Percentiles rank a stretch among this genome's conserved stretches.
Evolutionary conservation across 2,113 vertebrate genomes (phyloP).

Genomic region (Microtus pennsylvanicus): DNA sequence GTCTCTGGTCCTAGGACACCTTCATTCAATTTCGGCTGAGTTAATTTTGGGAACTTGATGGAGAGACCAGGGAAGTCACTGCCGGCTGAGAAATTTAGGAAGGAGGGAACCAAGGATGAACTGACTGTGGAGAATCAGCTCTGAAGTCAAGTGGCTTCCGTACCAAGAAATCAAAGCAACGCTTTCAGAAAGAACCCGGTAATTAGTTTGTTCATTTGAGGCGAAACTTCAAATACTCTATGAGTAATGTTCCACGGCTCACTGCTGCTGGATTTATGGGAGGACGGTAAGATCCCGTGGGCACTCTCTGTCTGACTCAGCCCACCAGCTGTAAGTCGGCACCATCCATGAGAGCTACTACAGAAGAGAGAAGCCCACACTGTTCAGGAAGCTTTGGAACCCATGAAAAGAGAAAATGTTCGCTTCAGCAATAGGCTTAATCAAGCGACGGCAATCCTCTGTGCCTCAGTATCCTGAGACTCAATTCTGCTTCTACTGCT

Average conservation of each 20-base stretch:
- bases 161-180: constrained; percentile 65
- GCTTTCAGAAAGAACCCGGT: constrained; percentile 44
- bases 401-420: background rate
- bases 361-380: background rate
- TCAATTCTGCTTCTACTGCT: background rate
- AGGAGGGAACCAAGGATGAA: background rate
- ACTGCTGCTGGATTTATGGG: background rate
- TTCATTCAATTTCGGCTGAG: background rate
- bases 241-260: constrained; percentile 52
- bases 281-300: background rate
- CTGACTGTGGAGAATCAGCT: background rate
- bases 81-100: background rate
- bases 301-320: constrained; percentile 31
- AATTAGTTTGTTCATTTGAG: constrained; percentile 61
- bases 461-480: background rate
- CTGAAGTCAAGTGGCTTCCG: constrained; percentile 45
- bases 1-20: background rate
- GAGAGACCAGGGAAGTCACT: background rate
- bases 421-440: background rate
- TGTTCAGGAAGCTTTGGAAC: background rate
- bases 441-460: background rate
- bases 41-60: constrained; percentile 2
- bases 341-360: background rate
- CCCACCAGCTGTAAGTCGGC: background rate
- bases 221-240: constrained; percentile 41